These are phyloP conservation scores for Gouania willdenowi DNA, from an alignment of 2,797 vertebrate genomes.

Conservation along the genomic window DNA sequence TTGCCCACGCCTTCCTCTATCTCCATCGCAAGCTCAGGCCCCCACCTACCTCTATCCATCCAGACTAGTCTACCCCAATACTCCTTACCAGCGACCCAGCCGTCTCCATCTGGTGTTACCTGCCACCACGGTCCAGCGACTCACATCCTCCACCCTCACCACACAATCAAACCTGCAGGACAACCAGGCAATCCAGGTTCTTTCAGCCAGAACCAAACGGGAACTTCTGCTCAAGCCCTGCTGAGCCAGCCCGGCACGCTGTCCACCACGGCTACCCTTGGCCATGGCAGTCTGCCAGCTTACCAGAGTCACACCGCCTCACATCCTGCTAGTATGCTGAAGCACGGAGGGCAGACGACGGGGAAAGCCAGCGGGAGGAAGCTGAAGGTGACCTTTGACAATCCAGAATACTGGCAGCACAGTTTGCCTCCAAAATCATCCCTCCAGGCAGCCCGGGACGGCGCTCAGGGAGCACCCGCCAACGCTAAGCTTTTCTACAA, in stretches of 20 bases:
- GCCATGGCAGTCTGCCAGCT: slow-evolving; percentile 58
- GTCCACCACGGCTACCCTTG: slow-evolving; percentile 44
- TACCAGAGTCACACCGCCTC: slow-evolving; percentile 56
- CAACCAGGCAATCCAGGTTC: slow-evolving; percentile 53
- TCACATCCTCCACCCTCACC: slow-evolving; percentile 65
- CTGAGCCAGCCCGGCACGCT: slow-evolving; percentile 59
- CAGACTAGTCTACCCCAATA: slow-evolving; percentile 67
- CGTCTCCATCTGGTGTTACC: slow-evolving; percentile 58
- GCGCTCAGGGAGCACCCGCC: slow-evolving; percentile 81
- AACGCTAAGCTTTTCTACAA: slow-evolving; percentile 94
- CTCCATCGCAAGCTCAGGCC: slow-evolving; percentile 43
- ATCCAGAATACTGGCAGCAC: slow-evolving; percentile 98
- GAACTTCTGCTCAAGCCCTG: slow-evolving; percentile 41
- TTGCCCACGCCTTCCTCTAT: slow-evolving; percentile 50
- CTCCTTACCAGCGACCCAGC: slow-evolving; percentile 56
- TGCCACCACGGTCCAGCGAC: slow-evolving; percentile 56
- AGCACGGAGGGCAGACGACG: slow-evolving; percentile 63
- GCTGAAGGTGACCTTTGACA: slow-evolving; percentile 95
- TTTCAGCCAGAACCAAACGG: slow-evolving; percentile 49
- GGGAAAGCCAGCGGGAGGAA: slow-evolving; percentile 77
- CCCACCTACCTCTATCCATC: slow-evolving; percentile 58
- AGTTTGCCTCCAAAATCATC: slow-evolving; percentile 88
- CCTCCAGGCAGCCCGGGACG: slow-evolving; percentile 75
- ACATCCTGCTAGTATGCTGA: slow-evolving; percentile 62
- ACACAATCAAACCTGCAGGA: slow-evolving; percentile 55